These are phyloP conservation scores for Drosophila seguyi DNA, from an alignment of 1,140 invertebrate genomes.

Conservation along the genomic window DNA sequence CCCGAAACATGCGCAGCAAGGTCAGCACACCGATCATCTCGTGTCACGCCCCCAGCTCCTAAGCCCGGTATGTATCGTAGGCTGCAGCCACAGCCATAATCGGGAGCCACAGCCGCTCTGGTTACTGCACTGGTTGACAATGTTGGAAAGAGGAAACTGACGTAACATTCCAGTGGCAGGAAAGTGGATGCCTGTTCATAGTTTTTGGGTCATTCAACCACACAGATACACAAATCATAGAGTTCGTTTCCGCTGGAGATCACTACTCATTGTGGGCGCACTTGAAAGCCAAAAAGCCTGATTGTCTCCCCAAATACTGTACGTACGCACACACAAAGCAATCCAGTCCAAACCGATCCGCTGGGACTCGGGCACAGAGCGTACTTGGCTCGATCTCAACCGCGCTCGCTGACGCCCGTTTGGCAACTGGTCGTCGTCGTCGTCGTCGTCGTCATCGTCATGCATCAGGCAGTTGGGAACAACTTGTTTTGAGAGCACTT, in stretches of 20 bases:
- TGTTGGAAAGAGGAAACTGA: conserved; percentile 31
- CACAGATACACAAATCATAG: conserved; percentile 3
- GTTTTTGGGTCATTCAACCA: conserved; percentile 5
- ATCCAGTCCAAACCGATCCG: conserved; percentile 24
- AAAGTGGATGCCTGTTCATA: conserved; percentile 11
- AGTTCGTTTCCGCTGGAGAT: conserved; percentile 22
- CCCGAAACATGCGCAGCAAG: conserved; percentile 26
- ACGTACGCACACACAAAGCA: conserved; percentile 44
- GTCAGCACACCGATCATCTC: conserved; percentile 32
- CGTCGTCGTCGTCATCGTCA: conserved; percentile 40
- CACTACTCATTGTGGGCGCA: conserved; percentile 32
- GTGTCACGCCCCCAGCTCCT: conserved; percentile 38
- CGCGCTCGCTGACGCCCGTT: conserved; percentile 71
- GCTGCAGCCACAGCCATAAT: conserved; percentile 36
- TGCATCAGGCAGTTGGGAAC: conserved; percentile 32
- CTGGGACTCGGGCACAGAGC: conserved; percentile 4
- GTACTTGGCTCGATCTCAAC: conserved; percentile 51
- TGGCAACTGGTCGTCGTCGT: conserved; percentile 57
- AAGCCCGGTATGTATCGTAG: conserved; percentile 27
- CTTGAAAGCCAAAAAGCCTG: conserved; percentile 20
- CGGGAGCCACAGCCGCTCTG: conserved; percentile 10
- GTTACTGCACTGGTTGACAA: conserved; percentile 27
- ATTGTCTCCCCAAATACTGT: conserved; percentile 26
- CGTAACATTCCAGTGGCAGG: conserved; percentile 26
- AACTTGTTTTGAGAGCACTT: conserved; percentile 51